phyloP scores from a whole-genome alignment of 1,140 invertebrate genomes.

The Hypsibius dujardini region DNA sequence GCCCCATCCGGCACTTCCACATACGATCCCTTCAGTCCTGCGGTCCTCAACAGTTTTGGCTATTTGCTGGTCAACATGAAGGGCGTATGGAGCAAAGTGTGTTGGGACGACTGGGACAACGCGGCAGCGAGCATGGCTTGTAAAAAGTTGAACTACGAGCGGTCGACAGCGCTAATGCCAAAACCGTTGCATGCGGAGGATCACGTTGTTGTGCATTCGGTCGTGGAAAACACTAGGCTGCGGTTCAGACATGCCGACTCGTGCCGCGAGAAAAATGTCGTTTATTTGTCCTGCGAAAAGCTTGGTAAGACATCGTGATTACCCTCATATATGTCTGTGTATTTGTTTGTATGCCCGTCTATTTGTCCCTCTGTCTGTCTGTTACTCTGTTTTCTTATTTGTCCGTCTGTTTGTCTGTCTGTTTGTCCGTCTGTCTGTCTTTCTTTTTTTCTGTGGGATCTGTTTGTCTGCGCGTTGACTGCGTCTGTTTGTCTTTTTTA shows the following conservation, averaged over 20 bases:
- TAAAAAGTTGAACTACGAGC: not conserved
- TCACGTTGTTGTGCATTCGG: not conserved
- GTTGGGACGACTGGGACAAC: not conserved
- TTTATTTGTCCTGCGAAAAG: constrained; percentile 1
- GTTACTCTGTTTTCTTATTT: too few species aligned
- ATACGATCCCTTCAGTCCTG: constrained; percentile 1
- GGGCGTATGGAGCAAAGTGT: constrained; percentile 12
- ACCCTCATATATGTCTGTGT: too few species aligned
- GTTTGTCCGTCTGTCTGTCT: too few species aligned
- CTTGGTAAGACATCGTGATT: too few species aligned
- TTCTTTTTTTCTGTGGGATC: too few species aligned
- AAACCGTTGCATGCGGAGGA: not conserved
- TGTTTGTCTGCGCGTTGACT: too few species aligned
- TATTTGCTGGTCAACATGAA: not conserved
- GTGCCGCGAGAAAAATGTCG: constrained; percentile 6
- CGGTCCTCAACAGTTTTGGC: not conserved
- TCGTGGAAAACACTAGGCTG: not conserved
- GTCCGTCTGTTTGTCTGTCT: too few species aligned
- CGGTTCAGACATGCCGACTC: not conserved
- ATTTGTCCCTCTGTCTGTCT: too few species aligned
- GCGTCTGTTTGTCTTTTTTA: too few species aligned
- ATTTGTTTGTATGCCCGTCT: too few species aligned
- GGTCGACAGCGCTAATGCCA: not conserved
- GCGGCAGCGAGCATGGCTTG: not conserved
- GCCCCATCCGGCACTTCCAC: not conserved